These are phyloP conservation scores for Caenorhabditis zanzibari DNA, from an alignment of 2,888 invertebrate species.

Conservation along the genomic window DNA sequence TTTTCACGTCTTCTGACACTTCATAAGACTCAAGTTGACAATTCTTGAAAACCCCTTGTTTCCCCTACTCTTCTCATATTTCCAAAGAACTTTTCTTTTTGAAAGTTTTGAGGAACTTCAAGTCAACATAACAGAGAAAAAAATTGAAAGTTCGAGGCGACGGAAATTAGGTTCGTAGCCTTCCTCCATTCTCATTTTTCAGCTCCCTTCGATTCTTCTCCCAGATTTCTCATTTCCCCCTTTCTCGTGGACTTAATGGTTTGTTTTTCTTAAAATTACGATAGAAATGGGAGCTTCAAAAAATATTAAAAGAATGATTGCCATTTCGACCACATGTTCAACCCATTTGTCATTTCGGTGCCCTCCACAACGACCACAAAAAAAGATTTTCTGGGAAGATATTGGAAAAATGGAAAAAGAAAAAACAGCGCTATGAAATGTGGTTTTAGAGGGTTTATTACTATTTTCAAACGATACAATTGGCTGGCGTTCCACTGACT, in stretches of 20 bases:
- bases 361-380: slow-evolving; percentile 19
- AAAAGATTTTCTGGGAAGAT: slow-evolving; percentile 28
- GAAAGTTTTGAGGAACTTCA: slow-evolving; percentile 15
- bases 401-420: background rate
- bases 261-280: background rate
- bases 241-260: slow-evolving; percentile 2
- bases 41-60: background rate
- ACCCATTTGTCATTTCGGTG: slow-evolving; percentile 50
- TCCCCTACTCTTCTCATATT: background rate
- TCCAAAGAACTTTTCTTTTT: background rate
- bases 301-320: slow-evolving; percentile 22
- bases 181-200: slow-evolving; percentile 8
- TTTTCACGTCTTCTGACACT: background rate
- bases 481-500: background rate
- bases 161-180: slow-evolving; percentile 29
- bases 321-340: slow-evolving; percentile 39
- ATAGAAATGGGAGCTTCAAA: slow-evolving; percentile 9
- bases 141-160: slow-evolving; percentile 21
- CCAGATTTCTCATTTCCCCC: slow-evolving; percentile 17
- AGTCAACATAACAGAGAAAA: slow-evolving; percentile 2
- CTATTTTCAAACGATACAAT: background rate
- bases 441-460: background rate
- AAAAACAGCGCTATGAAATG: background rate
- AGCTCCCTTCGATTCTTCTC: background rate
- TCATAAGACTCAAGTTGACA: slow-evolving; percentile 24